phyloP scores from a whole-genome alignment of 2,888 invertebrate species.

The Linnaemya tessellans region DNA sequence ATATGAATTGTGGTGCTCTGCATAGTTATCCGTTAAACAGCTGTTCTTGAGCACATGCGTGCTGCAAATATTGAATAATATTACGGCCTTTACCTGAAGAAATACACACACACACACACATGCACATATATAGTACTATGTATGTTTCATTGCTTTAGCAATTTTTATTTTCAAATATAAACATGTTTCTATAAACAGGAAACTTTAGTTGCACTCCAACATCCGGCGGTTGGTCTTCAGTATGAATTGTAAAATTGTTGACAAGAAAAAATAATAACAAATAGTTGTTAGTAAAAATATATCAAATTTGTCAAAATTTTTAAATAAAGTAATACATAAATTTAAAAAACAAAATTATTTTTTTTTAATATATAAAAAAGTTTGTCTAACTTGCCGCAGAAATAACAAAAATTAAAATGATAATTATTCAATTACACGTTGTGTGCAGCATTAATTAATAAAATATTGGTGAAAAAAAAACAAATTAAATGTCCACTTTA shows the following conservation, averaged over 20 bases:
- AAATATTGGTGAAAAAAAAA: no score
- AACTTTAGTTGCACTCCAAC: constrained; percentile 37
- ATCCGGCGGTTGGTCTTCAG: constrained; percentile 8
- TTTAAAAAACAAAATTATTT: no score
- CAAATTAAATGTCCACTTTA: no score
- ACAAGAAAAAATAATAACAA: not conserved
- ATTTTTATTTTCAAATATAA: constrained; percentile 28
- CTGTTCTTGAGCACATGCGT: constrained; percentile 3
- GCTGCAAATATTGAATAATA: not conserved
- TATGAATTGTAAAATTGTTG: not conserved
- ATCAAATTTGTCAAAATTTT: not conserved
- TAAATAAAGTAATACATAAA: not conserved
- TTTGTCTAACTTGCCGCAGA: no score
- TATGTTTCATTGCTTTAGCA: not conserved
- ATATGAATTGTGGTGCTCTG: not conserved
- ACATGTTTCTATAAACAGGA: constrained; percentile 19
- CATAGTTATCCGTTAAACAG: constrained; percentile 23
- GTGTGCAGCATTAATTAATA: no score
- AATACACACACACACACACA: not conserved
- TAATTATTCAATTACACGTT: no score
- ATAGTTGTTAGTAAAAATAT: not conserved
- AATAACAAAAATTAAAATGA: no score
- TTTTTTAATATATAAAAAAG: no score
- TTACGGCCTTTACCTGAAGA: not conserved
- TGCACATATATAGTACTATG: not conserved